Conservation (phyloP, 1,140 invertebrate genomes). For the Magallana angulata region DNA sequence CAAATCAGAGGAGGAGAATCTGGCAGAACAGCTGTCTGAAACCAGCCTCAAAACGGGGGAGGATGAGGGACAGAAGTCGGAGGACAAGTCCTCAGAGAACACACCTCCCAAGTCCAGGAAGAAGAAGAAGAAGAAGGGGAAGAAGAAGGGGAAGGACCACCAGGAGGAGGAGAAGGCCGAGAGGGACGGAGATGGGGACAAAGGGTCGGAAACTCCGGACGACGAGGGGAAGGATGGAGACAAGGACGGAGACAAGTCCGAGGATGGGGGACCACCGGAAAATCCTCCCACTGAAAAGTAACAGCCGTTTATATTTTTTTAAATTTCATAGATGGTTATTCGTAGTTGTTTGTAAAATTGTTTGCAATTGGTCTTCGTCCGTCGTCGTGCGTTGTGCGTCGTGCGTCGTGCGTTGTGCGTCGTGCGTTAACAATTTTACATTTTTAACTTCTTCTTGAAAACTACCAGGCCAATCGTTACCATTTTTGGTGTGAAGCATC, state of each 20-base stretch:
- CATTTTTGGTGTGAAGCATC: no score
- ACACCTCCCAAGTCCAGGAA: conserved; percentile 61
- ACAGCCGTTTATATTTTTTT: neutral
- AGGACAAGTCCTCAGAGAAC: conserved; percentile 42
- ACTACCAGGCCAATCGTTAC: no score
- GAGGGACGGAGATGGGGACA: conserved; percentile 72
- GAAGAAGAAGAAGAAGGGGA: conserved; percentile 63
- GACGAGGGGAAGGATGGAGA: conserved; percentile 58
- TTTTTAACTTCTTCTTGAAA: no score
- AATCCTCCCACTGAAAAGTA: conserved; percentile 45
- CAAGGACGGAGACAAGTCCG: conserved; percentile 46
- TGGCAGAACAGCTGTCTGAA: neutral
- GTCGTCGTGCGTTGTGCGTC: no score
- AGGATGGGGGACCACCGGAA: conserved; percentile 4
- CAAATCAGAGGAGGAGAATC: conserved; percentile 55
- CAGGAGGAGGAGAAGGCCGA: conserved; percentile 81
- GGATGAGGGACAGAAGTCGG: conserved; percentile 42
- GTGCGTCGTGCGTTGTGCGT: no score
- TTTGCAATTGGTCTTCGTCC: no score
- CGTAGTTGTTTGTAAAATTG: no score
- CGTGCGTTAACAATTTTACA: no score
- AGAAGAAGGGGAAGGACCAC: conserved; percentile 79
- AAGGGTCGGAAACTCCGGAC: conserved; percentile 43
- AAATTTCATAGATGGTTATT: no score
- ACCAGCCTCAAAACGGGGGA: neutral